Conservation (phyloP, 2,888 invertebrate species). For the Macrosoma leucophasiata region DNA sequence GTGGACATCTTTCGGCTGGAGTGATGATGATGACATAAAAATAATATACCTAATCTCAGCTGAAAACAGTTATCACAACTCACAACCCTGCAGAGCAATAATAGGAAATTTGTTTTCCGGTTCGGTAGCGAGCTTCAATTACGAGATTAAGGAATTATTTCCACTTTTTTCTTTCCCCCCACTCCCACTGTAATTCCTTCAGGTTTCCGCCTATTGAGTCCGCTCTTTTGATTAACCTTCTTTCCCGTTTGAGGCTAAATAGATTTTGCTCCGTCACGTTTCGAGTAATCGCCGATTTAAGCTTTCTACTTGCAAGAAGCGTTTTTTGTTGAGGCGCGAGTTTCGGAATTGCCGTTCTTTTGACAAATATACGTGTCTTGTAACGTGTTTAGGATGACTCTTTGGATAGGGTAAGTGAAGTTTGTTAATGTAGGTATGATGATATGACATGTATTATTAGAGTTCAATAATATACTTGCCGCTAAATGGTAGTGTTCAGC, state of each 20-base stretch:
- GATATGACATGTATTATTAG: too few species aligned
- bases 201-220: conserved; percentile 72
- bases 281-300: conserved; percentile 45
- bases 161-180: conserved; percentile 61
- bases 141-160: conserved; percentile 75
- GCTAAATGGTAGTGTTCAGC: too few species aligned
- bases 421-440: too few species aligned
- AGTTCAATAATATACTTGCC: too few species aligned
- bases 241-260: conserved; percentile 68
- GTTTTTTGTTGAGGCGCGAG: too few species aligned
- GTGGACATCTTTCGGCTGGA: too few species aligned
- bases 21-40: too few species aligned
- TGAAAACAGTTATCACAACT: neutral
- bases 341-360: too few species aligned
- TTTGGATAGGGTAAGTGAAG: too few species aligned
- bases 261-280: conserved; percentile 55
- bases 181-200: conserved; percentile 43
- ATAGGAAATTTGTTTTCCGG: conserved; percentile 77
- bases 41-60: too few species aligned
- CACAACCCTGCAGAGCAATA: conserved; percentile 57
- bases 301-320: conserved; percentile 44
- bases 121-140: conserved; percentile 74
- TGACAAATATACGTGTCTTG: too few species aligned
- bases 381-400: too few species aligned
- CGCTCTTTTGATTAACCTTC: conserved; percentile 68